Conservation (phyloP, 2,113 vertebrate genomes). For the Neotoma lepida region DNA sequence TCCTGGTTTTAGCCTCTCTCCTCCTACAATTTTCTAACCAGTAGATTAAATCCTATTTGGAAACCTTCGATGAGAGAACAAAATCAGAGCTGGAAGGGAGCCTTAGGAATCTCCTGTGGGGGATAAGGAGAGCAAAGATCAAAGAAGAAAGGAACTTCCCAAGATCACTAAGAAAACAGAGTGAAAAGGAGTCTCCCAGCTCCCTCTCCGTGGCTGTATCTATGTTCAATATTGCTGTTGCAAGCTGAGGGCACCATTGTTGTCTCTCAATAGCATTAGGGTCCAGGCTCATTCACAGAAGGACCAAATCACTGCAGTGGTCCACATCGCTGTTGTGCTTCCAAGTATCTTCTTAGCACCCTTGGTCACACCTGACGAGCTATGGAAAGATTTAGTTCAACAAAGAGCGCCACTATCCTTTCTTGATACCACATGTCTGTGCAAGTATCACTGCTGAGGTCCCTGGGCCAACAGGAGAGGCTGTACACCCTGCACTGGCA, state of each 20-base stretch:
- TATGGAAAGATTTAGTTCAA: neutral
- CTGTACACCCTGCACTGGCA: neutral
- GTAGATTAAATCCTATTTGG: neutral
- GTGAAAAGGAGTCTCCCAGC: neutral
- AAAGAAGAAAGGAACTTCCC: neutral
- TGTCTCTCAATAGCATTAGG: neutral
- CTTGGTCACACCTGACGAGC: neutral
- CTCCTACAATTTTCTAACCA: neutral
- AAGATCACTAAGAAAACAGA: neutral
- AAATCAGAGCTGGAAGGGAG: neutral
- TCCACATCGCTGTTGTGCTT: neutral
- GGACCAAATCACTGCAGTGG: neutral
- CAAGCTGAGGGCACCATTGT: neutral
- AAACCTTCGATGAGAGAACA: too few relatives aligned
- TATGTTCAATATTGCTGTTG: rapidly evolving
- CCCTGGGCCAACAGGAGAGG: neutral
- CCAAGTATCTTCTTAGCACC: neutral
- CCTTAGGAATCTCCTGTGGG: neutral
- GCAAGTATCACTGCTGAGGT: neutral
- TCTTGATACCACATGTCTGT: too few relatives aligned
- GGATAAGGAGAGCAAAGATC: neutral
- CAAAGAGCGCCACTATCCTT: neutral
- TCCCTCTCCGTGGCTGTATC: neutral
- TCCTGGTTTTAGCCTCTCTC: neutral
- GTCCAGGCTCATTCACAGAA: neutral